These are phyloP conservation scores for Enhydra lutris DNA, from an alignment of 2,113 vertebrate species.

Conservation along the genomic window DNA sequence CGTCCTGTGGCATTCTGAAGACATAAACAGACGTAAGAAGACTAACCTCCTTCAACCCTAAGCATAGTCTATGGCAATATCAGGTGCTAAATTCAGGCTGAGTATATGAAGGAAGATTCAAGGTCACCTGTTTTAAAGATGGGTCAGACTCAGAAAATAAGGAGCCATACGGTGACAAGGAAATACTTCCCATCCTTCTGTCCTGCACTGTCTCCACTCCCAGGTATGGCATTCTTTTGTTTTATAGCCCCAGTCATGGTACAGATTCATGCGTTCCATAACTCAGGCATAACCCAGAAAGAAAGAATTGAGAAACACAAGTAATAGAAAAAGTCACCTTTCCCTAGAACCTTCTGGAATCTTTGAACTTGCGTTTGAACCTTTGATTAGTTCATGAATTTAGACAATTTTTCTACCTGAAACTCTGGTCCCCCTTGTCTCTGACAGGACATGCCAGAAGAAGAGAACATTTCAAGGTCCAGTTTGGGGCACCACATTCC, in stretches of 20 bases:
- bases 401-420: neutral
- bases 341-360: neutral
- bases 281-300: neutral
- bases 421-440: neutral
- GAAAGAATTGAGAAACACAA: neutral
- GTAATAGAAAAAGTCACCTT: neutral
- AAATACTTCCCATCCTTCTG: too few relatives aligned
- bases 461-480: neutral
- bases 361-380: neutral
- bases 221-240: neutral
- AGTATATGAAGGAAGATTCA: neutral
- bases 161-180: neutral
- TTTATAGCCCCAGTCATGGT: neutral
- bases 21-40: neutral
- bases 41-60: neutral
- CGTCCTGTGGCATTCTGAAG: neutral
- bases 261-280: neutral
- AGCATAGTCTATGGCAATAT: neutral
- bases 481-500: neutral
- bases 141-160: neutral
- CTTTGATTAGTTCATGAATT: neutral
- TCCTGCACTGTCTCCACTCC: neutral
- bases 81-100: neutral
- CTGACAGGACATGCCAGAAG: neutral
- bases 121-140: neutral